Evolutionary conservation across 1,140 invertebrate genomes (phyloP).

Genomic region (Chionoecetes opilio): DNA sequence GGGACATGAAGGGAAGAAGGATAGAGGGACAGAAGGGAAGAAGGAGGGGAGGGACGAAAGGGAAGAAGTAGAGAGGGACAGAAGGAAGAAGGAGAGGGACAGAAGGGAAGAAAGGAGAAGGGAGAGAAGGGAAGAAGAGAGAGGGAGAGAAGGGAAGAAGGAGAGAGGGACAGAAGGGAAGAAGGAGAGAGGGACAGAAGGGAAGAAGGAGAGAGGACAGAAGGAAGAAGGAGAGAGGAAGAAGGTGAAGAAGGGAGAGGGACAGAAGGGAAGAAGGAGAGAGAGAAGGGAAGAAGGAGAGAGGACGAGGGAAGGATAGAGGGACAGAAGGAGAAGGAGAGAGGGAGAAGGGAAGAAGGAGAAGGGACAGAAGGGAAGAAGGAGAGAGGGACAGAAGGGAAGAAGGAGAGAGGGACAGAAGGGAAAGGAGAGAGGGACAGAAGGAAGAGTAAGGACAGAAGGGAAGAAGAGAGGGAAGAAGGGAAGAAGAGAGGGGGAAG

Average conservation of each 20-base stretch:
- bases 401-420: neutral
- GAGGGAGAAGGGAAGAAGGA: too few species aligned
- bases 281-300: neutral
- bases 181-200: neutral
- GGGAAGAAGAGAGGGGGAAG: neutral
- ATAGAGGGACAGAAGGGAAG: neutral
- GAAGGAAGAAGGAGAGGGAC: neutral
- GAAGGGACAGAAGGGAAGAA: too few species aligned
- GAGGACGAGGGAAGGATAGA: too few species aligned
- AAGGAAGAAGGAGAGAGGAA: neutral
- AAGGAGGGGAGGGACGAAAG: neutral
- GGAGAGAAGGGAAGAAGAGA: neutral
- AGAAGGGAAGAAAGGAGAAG: neutral
- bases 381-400: neutral
- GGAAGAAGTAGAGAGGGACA: neutral
- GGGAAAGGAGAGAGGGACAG: neutral
- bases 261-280: neutral
- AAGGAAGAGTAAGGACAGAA: too few species aligned
- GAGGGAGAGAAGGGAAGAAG: neutral
- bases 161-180: neutral
- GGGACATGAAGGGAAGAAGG: neutral
- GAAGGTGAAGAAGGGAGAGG: neutral
- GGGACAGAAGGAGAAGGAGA: too few species aligned
- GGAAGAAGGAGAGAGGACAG: neutral
- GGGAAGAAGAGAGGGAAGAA: too few species aligned